These are phyloP conservation scores for Apocrypta bakeri DNA, from an alignment of 1,140 invertebrate species.

Conservation along the genomic window DNA sequence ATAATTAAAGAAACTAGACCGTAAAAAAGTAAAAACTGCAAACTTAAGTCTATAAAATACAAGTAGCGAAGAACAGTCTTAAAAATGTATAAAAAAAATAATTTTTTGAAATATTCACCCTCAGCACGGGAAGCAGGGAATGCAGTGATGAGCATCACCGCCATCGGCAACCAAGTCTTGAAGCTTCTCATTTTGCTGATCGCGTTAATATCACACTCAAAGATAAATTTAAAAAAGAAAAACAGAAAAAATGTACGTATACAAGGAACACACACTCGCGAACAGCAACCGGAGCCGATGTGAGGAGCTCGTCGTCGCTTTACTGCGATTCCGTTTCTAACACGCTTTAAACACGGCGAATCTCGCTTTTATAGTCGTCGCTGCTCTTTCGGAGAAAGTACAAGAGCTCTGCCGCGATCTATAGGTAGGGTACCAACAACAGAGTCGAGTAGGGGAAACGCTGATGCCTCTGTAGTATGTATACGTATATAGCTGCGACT, in stretches of 20 bases:
- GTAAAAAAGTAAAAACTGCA: too few species aligned
- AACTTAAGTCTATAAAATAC: too few species aligned
- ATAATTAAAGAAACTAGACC: too few species aligned
- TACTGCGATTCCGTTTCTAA: constrained; percentile 70
- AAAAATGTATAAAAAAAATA: too few species aligned
- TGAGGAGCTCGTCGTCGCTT: constrained; percentile 61
- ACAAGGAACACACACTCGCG: constrained; percentile 41
- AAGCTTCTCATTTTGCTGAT: constrained; percentile 12
- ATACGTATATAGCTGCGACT: too few species aligned
- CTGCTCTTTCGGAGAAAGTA: constrained; percentile 73
- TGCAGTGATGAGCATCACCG: constrained; percentile 17
- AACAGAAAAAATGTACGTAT: background rate
- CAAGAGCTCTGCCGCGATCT: constrained; percentile 51
- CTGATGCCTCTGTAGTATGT: background rate
- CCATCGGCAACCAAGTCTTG: constrained; percentile 27
- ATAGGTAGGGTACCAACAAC: constrained; percentile 13
- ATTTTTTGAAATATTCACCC: constrained; percentile 42
- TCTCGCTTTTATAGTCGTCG: constrained; percentile 70
- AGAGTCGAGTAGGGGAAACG: constrained; percentile 30
- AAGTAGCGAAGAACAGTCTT: too few species aligned
- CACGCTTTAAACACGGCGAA: constrained; percentile 70
- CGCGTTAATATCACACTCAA: background rate
- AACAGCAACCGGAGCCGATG: constrained; percentile 50
- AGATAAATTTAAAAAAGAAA: background rate
- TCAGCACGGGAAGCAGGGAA: constrained; percentile 22